Evolutionary conservation across 2,888 invertebrate genomes (phyloP).

Genomic region (Trissoscelio sp.): DNA sequence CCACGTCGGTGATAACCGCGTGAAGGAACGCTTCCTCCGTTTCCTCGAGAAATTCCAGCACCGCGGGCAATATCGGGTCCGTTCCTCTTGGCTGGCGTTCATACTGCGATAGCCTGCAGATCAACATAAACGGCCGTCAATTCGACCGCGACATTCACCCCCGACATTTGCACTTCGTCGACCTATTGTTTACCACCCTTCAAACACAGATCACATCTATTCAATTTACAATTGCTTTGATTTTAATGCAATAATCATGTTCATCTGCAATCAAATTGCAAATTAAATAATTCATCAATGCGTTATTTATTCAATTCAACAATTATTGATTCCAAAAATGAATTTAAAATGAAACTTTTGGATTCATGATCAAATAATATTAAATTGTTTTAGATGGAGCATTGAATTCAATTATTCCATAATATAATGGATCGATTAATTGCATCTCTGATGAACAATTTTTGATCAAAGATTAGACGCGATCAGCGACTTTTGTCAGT

Average conservation of each 20-base stretch:
- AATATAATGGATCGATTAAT: neutral
- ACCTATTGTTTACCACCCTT: slow-evolving; percentile 19
- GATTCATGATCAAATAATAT: too few species aligned
- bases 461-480: too few species aligned
- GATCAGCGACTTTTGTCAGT: too few species aligned
- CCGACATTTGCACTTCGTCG: slow-evolving; percentile 43
- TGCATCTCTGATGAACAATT: too few species aligned
- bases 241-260: too few species aligned
- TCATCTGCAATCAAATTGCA: too few species aligned
- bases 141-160: slow-evolving; percentile 43
- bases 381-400: too few species aligned
- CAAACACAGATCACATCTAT: slow-evolving; percentile 11
- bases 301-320: too few species aligned
- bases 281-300: too few species aligned
- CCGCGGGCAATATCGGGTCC: slow-evolving; percentile 96
- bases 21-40: slow-evolving; percentile 96
- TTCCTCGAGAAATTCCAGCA: slow-evolving; percentile 97
- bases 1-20: slow-evolving; percentile 93
- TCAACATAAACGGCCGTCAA: slow-evolving; percentile 39
- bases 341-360: too few species aligned
- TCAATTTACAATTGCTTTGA: neutral
- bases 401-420: neutral
- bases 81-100: slow-evolving; percentile 88
- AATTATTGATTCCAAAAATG: too few species aligned
- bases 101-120: slow-evolving; percentile 82